phyloP scores from a whole-genome alignment of 2,797 vertebrate genomes.

The Hippopotamyrus pictus region DNA sequence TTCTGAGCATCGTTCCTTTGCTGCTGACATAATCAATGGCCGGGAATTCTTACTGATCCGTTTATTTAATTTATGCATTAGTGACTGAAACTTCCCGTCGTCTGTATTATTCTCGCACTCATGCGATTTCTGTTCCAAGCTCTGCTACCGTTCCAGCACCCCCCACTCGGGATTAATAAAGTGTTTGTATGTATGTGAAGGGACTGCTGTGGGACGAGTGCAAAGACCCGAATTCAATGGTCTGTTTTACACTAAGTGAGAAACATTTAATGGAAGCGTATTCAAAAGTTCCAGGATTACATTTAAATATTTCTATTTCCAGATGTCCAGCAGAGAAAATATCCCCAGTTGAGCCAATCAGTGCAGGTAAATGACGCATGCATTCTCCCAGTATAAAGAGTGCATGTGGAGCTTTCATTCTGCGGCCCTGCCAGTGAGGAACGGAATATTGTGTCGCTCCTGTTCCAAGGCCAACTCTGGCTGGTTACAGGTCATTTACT shows the following conservation, averaged over 20 bases:
- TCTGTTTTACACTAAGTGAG: background rate
- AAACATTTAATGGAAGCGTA: background rate
- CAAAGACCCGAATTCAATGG: background rate
- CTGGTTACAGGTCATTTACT: background rate
- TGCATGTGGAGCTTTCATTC: background rate
- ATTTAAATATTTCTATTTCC: background rate
- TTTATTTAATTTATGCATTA: background rate
- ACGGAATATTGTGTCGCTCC: background rate
- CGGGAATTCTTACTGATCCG: background rate
- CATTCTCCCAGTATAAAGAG: background rate
- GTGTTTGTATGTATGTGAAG: background rate
- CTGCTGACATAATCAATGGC: background rate
- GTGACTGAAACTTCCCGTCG: background rate
- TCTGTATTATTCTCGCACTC: background rate
- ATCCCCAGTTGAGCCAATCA: background rate
- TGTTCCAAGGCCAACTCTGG: background rate
- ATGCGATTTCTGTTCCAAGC: background rate
- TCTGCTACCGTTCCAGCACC: background rate
- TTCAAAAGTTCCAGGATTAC: background rate
- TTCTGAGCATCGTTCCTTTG: background rate
- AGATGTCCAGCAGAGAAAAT: background rate
- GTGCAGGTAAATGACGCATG: background rate
- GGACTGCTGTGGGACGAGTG: background rate
- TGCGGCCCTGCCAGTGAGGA: background rate
- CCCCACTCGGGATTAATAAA: background rate